Base-by-base conservation (phyloP, 2,797 vertebrate species). In the Bradypodion ventrale region DNA sequence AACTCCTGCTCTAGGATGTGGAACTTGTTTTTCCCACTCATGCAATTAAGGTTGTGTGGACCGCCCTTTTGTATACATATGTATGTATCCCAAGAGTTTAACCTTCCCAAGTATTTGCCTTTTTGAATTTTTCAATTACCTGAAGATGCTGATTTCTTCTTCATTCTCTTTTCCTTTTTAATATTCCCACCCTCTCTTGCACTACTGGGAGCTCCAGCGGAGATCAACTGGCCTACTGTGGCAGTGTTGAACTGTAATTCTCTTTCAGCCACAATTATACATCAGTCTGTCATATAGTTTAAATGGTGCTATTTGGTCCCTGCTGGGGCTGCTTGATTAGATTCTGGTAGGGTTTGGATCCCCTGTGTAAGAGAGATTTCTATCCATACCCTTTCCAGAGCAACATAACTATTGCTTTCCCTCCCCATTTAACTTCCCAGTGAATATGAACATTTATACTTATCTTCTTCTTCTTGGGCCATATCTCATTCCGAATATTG, bases 341-440 rank as follows among this genome's bases (percentile, higher is more conserved):
- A 87, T 92, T 91, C 89, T 80, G 70, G 69, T 89, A 49, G 89
- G 84, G 92, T 93, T 94, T 86, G 65, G 83, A 19, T 7, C 46
- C 29, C 85, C 80, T 37, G 52, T 59, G 85, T 25, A 46, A 82
- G 74, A 87, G 72, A 82, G 62, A n/a, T 63, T 46, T 6, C 37
- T 15, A 5, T 6, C 35, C 21, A 6, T 12, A 52, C 23, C 35
- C 8, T 70, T 0, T 2, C 27, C 7, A 32, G 25, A 46, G 35
- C 9, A 1, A 70, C 15, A 5, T 40, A 32, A 37, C 1, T 27
- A 56, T 49, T 73, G 52, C 19, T 35, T 69, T 63, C 5, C 44
- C 27, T 10, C 29, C 16, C 35, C 16, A 21, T 62, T 46, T 63
- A 72, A 70, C 76, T 29, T 60, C 66, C 78, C n/a, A 42, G 25